Conservation (phyloP, 2,797 vertebrate genomes). For the Catharus ustulatus region DNA sequence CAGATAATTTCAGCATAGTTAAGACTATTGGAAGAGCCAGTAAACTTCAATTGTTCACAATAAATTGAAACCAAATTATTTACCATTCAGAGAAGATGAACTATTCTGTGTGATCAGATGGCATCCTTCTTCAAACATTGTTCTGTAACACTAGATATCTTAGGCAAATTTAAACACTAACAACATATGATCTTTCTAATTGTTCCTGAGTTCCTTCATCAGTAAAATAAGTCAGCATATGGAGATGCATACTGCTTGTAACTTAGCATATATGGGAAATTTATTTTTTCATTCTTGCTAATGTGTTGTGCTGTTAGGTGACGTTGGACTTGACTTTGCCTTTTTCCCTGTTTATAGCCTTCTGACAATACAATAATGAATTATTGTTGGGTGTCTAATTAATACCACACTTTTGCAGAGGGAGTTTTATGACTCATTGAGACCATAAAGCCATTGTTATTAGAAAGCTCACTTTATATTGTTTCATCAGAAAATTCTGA, state of each 20-base stretch:
- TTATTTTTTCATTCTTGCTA: not conserved
- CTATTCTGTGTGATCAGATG: not conserved
- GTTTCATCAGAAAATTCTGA: conserved; percentile 48
- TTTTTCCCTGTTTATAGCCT: not conserved
- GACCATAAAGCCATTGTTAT: conserved; percentile 45
- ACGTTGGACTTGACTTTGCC: not conserved
- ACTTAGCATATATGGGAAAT: accelerated
- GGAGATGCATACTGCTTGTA: not conserved
- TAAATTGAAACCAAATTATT: not conserved
- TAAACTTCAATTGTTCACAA: not conserved
- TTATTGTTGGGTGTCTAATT: conserved; percentile 57
- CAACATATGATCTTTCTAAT: not conserved
- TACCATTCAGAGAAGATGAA: not conserved
- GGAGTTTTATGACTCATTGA: conserved; percentile 35
- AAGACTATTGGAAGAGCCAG: not conserved
- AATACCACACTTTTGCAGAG: conserved; percentile 50
- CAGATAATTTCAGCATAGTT: not conserved
- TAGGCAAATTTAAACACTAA: not conserved
- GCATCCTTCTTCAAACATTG: not conserved
- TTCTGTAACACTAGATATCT: not conserved
- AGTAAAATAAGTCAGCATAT: not conserved
- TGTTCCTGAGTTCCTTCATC: not conserved
- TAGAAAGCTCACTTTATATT: conserved; percentile 31
- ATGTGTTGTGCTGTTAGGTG: not conserved
- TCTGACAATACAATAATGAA: conserved; percentile 5